Evolutionary conservation across 1,140 invertebrate species (phyloP).

Genomic region (Odontomachus brunneus): DNA sequence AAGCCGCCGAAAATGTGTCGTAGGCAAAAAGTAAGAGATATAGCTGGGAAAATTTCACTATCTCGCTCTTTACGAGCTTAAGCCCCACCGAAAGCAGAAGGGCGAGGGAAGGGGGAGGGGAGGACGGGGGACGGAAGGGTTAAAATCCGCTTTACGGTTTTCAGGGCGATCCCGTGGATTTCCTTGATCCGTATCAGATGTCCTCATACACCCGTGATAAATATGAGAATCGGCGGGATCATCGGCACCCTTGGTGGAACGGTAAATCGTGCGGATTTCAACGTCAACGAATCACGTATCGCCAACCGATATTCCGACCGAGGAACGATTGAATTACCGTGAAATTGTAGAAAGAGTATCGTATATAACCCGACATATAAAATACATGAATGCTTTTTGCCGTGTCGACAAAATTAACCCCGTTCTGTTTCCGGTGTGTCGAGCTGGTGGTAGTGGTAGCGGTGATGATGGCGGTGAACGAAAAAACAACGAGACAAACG

Average conservation of each 20-base stretch:
- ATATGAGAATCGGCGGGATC: not conserved
- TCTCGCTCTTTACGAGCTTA: not conserved
- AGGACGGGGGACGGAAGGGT: too few relatives aligned
- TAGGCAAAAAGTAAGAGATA: not conserved
- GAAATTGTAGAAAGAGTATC: not conserved
- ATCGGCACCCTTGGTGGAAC: too few relatives aligned
- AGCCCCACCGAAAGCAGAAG: not conserved
- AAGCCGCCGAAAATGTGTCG: not conserved
- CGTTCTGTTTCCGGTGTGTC: too few relatives aligned
- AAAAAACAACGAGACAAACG: too few relatives aligned
- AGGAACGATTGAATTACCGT: not conserved
- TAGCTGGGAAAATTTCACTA: not conserved
- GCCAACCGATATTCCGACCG: not conserved
- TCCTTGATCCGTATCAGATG: not conserved
- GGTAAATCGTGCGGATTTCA: conserved; percentile 7
- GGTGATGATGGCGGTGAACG: too few relatives aligned
- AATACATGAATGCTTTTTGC: not conserved
- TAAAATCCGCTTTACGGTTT: not conserved
- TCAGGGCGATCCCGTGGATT: not conserved
- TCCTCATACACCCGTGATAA: not conserved
- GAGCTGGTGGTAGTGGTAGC: too few relatives aligned
- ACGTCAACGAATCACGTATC: not conserved
- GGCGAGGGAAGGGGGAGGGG: too few relatives aligned
- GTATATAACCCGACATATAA: not conserved
- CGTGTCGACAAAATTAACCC: too few relatives aligned